Percentiles rank a stretch among this genome's conserved stretches.
These are phyloP conservation scores for Vesta saturnalis DNA, from an alignment of 2,888 invertebrate species.

Conservation along the genomic window DNA sequence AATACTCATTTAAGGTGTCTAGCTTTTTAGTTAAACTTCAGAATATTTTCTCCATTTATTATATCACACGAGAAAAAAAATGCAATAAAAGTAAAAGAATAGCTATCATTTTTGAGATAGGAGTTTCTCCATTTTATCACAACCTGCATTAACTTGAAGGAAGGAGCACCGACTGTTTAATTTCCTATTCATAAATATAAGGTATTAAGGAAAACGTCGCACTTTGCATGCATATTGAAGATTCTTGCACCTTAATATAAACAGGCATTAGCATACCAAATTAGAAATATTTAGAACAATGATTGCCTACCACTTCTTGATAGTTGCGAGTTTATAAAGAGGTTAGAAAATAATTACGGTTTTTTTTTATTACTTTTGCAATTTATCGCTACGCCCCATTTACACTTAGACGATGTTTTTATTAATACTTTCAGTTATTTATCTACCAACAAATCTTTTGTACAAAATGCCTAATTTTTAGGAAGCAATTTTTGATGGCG, in stretches of 20 bases:
- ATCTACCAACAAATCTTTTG: no score
- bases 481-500: background rate
- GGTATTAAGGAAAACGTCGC: slow-evolving; percentile 47
- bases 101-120: slow-evolving; percentile 26
- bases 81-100: slow-evolving; percentile 30
- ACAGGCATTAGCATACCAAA: slow-evolving; percentile 48
- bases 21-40: background rate
- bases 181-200: slow-evolving; percentile 50
- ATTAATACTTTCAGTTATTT: background rate
- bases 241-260: slow-evolving; percentile 50
- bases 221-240: slow-evolving; percentile 51
- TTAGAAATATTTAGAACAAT: slow-evolving; percentile 40
- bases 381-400: no score
- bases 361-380: background rate
- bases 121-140: slow-evolving; percentile 23
- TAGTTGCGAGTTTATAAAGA: background rate
- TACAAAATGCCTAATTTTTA: background rate
- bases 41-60: slow-evolving; percentile 9
- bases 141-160: slow-evolving; percentile 21
- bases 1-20: no score
- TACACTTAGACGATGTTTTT: background rate
- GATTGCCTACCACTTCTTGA: slow-evolving; percentile 25
- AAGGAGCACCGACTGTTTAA: slow-evolving; percentile 40
- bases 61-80: slow-evolving; percentile 9
- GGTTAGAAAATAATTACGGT: background rate